Conservation (phyloP, 2,113 vertebrate genomes). For the Petrocephalus zakoni region DNA sequence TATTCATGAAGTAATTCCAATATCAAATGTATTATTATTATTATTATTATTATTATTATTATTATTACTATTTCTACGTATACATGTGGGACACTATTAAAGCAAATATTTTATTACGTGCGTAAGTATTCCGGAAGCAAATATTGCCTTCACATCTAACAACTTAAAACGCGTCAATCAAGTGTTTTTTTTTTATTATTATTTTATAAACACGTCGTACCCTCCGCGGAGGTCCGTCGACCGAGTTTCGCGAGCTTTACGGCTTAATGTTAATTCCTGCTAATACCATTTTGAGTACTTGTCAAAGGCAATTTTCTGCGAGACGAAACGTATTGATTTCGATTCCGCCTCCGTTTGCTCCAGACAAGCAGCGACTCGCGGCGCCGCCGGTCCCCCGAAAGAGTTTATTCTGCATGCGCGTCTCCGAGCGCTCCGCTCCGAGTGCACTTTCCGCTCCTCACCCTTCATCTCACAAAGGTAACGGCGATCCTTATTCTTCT, state of each 20-base stretch:
- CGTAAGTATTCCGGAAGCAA: not conserved
- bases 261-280: slow-evolving; percentile 51
- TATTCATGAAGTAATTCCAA: not conserved
- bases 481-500: not conserved
- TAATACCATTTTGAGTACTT: slow-evolving; percentile 56
- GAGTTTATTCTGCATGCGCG: slow-evolving; percentile 38
- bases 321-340: slow-evolving; percentile 56
- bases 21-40: not conserved
- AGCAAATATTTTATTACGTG: not conserved
- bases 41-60: not conserved
- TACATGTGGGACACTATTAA: no score
- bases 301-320: slow-evolving; percentile 65
- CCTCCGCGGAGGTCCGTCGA: not conserved
- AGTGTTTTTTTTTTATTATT: not conserved
- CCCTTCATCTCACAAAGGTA: not conserved
- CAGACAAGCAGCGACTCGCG: slow-evolving; percentile 43
- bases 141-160: not conserved
- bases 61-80: not conserved
- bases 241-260: slow-evolving; percentile 26
- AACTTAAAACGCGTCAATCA: not conserved
- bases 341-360: slow-evolving; percentile 54
- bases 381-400: slow-evolving; percentile 39
- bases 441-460: slow-evolving; percentile 19
- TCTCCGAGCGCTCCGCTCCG: slow-evolving; percentile 29
- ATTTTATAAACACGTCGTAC: not conserved